Conservation (phyloP, 2,888 invertebrate species). For the Exocentrus adspersus region DNA sequence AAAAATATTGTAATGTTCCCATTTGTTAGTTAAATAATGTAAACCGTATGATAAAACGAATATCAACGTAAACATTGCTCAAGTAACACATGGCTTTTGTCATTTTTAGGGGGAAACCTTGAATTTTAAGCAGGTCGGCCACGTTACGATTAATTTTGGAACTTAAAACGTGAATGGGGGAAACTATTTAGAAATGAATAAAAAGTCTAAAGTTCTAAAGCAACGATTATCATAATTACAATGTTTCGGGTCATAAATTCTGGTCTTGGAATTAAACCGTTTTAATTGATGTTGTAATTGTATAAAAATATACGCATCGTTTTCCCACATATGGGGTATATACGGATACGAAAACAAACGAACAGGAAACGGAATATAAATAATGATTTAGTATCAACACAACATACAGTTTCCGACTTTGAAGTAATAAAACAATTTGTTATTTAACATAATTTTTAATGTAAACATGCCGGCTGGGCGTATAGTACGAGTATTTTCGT, state of each 20-base stretch:
- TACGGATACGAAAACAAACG: neutral
- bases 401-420: neutral
- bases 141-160: too few relatives aligned
- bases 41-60: constrained; percentile 1
- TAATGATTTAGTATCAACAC: neutral
- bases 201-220: too few relatives aligned
- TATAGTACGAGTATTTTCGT: neutral
- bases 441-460: neutral
- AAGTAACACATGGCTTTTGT: constrained; percentile 11
- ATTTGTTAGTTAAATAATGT: constrained; percentile 3
- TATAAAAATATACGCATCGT: neutral
- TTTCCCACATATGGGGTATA: neutral
- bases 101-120: neutral
- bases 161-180: too few relatives aligned
- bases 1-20: neutral
- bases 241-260: neutral
- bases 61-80: neutral
- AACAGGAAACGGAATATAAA: neutral
- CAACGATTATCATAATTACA: neutral
- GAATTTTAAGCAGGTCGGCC: constrained; percentile 13
- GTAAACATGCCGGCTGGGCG: neutral
- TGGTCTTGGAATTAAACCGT: neutral
- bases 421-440: neutral
- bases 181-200: too few relatives aligned
- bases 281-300: neutral